These are phyloP conservation scores for Epinephelus coioides DNA, from an alignment of 2,797 vertebrate genomes.

Conservation along the genomic window DNA sequence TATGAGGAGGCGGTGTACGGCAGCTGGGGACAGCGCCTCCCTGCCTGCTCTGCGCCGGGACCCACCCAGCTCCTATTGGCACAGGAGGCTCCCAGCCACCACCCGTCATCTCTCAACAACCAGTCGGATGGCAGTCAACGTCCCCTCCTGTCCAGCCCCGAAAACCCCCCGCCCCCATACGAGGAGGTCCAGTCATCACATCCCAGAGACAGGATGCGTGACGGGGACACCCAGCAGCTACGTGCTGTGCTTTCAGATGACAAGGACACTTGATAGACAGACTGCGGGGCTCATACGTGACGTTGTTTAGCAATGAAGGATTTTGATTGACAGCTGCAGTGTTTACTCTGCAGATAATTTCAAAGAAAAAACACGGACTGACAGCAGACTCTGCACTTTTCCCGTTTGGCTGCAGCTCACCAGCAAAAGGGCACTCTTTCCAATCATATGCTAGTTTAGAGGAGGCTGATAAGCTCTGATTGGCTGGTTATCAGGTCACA, in stretches of 20 bases:
- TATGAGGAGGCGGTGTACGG: constrained; percentile 87
- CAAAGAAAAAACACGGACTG: not conserved
- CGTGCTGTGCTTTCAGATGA: constrained; percentile 68
- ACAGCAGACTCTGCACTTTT: constrained; percentile 55
- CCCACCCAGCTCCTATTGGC: constrained; percentile 85
- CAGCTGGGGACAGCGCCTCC: constrained; percentile 83
- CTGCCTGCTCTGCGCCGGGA: constrained; percentile 59
- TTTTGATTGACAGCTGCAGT: constrained; percentile 55
- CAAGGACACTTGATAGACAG: constrained; percentile 78
- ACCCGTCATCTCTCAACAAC: constrained; percentile 50
- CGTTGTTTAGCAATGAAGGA: no score
- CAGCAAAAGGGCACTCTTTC: constrained; percentile 47
- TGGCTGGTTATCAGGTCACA: constrained; percentile 29
- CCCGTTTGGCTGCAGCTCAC: constrained; percentile 52
- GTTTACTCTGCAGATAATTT: constrained; percentile 20
- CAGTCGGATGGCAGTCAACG: constrained; percentile 55
- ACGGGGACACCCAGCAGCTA: constrained; percentile 51
- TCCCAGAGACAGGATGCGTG: constrained; percentile 43
- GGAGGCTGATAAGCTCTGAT: constrained; percentile 49
- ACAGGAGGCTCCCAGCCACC: constrained; percentile 65
- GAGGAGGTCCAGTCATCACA: constrained; percentile 73
- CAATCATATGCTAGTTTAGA: constrained; percentile 41
- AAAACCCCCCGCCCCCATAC: constrained; percentile 81
- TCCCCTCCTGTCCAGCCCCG: constrained; percentile 50
- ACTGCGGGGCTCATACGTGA: not conserved